A percentile compares a stretch with the other conserved stretches of the same genome.
phyloP scores from a whole-genome alignment of 2,113 vertebrate genomes.

The Patagioenas fasciata region DNA sequence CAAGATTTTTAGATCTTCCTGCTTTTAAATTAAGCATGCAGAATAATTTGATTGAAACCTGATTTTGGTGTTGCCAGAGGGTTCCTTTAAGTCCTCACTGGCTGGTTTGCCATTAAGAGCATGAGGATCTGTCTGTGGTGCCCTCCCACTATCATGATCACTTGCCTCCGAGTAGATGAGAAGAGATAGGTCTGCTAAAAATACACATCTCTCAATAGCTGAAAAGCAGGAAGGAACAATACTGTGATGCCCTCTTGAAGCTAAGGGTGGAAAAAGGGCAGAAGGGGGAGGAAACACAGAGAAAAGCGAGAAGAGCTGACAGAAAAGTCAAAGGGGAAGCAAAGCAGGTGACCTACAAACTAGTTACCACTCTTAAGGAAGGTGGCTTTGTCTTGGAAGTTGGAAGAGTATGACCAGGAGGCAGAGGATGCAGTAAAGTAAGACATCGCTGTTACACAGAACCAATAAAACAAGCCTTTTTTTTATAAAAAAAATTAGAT shows the following conservation, averaged over 20 bases:
- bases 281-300: neutral
- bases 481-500: neutral
- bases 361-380: neutral
- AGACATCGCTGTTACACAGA: neutral
- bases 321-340: conserved; percentile 13
- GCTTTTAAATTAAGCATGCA: neutral
- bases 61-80: neutral
- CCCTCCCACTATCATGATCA: neutral
- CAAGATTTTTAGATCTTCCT: neutral
- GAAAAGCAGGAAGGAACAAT: neutral
- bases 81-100: neutral
- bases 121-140: neutral
- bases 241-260: neutral
- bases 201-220: neutral
- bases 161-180: neutral
- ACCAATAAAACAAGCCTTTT: neutral
- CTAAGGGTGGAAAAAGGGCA: neutral
- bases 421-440: neutral
- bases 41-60: neutral
- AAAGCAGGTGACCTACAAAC: conserved; percentile 38
- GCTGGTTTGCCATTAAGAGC: neutral
- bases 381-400: neutral
- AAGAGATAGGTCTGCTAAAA: conserved; percentile 23
- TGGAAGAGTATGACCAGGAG: neutral
- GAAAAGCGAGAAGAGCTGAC: neutral